Percentiles rank a stretch among this genome's conserved stretches.
phyloP scores from a whole-genome alignment of 1,140 invertebrate species.

The Pseudomyrmex flavicornis region DNA sequence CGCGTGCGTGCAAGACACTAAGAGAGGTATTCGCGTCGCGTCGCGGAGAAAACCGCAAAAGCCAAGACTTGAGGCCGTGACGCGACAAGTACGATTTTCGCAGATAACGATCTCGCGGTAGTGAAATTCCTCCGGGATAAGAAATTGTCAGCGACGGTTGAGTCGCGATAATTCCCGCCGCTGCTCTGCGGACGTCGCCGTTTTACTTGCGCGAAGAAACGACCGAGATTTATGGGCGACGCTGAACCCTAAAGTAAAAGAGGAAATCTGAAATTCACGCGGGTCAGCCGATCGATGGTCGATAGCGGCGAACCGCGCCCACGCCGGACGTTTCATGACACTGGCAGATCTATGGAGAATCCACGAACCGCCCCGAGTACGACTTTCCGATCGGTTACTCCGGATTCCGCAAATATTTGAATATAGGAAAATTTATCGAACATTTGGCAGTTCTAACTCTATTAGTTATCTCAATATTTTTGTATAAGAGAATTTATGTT shows the following conservation, averaged over 20 bases:
- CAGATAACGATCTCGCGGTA: constrained; percentile 53
- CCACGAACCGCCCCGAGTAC: not conserved
- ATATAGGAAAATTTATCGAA: not conserved
- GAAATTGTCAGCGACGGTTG: constrained; percentile 62
- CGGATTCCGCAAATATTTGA: constrained; percentile 14
- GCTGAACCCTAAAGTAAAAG: constrained; percentile 53
- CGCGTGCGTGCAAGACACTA: constrained; percentile 52
- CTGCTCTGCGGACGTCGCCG: constrained; percentile 22
- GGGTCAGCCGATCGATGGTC: constrained; percentile 55
- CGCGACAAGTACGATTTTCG: constrained; percentile 58
- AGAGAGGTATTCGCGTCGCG: constrained; percentile 61
- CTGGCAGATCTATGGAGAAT: constrained; percentile 40
- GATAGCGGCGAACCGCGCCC: constrained; percentile 44
- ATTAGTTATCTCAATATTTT: not conserved
- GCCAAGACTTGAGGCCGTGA: not conserved
- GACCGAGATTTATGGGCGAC: constrained; percentile 47
- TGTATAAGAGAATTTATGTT: not conserved
- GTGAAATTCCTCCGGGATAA: constrained; percentile 63
- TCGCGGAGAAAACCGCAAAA: constrained; percentile 14
- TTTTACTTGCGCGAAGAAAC: constrained; percentile 51
- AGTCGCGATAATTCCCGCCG: constrained; percentile 51
- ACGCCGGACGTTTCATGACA: constrained; percentile 31
- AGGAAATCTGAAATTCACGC: constrained; percentile 54
- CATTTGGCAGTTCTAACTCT: not conserved
- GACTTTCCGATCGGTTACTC: constrained; percentile 35